Evolutionary conservation across 92 coral and sea anemone species (phyloP), one percentile per base, ranked within the genome.

Genomic region (Zoanthus solanderi): DNA sequence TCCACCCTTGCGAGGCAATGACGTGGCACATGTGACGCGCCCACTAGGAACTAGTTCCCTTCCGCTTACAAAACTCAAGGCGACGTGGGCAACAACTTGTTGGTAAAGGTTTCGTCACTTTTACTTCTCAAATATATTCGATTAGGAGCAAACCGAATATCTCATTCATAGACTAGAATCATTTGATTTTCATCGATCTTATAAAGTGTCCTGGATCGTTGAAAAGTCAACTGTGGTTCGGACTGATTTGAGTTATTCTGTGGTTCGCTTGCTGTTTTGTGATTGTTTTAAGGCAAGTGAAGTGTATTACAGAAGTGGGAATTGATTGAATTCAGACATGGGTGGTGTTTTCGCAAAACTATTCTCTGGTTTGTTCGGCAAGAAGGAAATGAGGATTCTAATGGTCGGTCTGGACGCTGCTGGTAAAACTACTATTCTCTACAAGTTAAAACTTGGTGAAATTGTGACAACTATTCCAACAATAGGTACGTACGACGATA

Each of bases 11-110:
- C 84, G 75, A 92, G 93, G 84, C 90, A 95, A 97, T 97, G 98
- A 97, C 99, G 99, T 97, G 99, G 98, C 97, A 97, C 99, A 95
- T 97, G 99, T 94, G 99, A 97, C 98, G 99, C 99, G 95, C 99
- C 99, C 98, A 93, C 94, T 91, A 90, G 92, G 89, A 83, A 92
- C 92, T 92, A 92, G 94, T 90, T 76, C 90, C 91, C 81, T 90
- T 89, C 85, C 92, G 78, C 79, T 88, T 81, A 89, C 75, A 4
- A 69, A 69, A 16, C 45, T 9, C 87, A 83, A 91, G 81, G 68
- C 96, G 93, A 84, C 90, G 93, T 92, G 93, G 92, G 95, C 95
- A 93, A 78, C 78, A 56, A 89, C 85, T 73, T 54, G 84, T 89
- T 84, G 90, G 91, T 90, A 87, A 65, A 87, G 14, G 69, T 76